Base-by-base conservation (phyloP, 2,888 invertebrate genomes). In the Crossocerus cetratus region DNA sequence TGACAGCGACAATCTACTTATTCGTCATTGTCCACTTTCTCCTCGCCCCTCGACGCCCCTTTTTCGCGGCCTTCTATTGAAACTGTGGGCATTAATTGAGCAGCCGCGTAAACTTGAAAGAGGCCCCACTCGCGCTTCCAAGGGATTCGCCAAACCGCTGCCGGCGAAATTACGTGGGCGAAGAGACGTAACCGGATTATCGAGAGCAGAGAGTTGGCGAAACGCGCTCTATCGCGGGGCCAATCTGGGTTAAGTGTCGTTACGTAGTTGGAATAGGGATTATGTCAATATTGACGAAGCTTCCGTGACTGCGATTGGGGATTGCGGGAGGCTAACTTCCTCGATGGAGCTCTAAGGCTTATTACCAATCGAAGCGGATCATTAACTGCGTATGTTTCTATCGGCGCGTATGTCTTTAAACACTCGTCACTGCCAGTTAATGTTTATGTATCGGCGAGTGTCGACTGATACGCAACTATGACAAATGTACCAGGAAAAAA, bases 1-100 rank as follows among this genome's bases (percentile, higher is more conserved):
- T 43, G 68, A 32, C 32, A 32, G 54, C 63, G 56, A 65, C 8
- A 69, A 57, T 65, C 75, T 59, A 61, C 72, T 74, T 69, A 69
- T 68, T 69, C 74, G 74, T 81, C 69, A 81, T 78, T 81, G 74
- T 81, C 71, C 70, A 70, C 67, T 78, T 72, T 77, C 73, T 74
- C 72, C 69, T 72, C 61, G 53, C 57, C 62, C 62, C 74, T 42
- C 64, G 23, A 4, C 59, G 62, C 56, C 64, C 14, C 67, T 21
- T 56, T 71, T 68, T 14, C 63, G 32, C 62, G 66, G 65, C 69
- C 68, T 44, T 45, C 64, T 43, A 18, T 14, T 42, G 8, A 3
- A 32, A 5, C 2, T 2, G 60, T 18, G 16, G 54, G 16, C 54
- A 45, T 65, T 69, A 45, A 45, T 23, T 59, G 60, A 60, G n/a